These are phyloP conservation scores for Strongylocentrotus purpuratus DNA, from an alignment of 35 echinoderm and acorn worm genomes.

Conservation along the genomic window DNA sequence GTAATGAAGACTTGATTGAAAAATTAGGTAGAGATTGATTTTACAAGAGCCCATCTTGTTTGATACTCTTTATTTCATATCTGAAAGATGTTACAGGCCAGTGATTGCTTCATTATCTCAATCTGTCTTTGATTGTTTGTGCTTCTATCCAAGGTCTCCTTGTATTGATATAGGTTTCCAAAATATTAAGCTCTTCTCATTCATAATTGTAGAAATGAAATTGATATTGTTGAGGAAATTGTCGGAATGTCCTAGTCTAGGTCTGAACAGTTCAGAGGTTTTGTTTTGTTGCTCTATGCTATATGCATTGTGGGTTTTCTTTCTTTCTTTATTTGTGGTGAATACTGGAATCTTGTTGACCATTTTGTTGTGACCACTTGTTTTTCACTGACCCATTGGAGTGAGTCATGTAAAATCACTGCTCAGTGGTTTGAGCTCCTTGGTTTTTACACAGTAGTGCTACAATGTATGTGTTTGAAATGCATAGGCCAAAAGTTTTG, in stretches of 20 bases:
- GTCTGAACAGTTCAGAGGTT: not conserved
- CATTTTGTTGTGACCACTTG: not conserved
- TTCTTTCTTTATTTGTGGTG: not conserved
- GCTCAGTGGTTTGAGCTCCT: not conserved
- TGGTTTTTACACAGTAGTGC: not conserved
- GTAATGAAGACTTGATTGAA: slow-evolving; percentile 7
- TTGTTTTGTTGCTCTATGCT: not conserved
- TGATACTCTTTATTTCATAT: not conserved
- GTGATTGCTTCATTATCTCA: not conserved
- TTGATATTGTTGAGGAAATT: not conserved
- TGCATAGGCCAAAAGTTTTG: not conserved
- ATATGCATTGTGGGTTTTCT: not conserved
- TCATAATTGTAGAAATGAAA: not conserved
- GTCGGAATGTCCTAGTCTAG: not conserved
- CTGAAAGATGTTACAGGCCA: not conserved
- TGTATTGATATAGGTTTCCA: not conserved
- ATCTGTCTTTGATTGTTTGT: not conserved
- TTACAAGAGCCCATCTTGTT: not conserved
- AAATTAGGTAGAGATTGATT: not conserved
- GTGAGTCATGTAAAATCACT: not conserved
- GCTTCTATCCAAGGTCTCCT: not conserved
- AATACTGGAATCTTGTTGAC: not conserved
- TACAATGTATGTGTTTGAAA: not conserved
- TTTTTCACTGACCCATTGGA: not conserved
- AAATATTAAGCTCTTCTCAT: not conserved